phyloP scores from a whole-genome alignment of 2,113 vertebrate genomes.

The Strigops habroptila region DNA sequence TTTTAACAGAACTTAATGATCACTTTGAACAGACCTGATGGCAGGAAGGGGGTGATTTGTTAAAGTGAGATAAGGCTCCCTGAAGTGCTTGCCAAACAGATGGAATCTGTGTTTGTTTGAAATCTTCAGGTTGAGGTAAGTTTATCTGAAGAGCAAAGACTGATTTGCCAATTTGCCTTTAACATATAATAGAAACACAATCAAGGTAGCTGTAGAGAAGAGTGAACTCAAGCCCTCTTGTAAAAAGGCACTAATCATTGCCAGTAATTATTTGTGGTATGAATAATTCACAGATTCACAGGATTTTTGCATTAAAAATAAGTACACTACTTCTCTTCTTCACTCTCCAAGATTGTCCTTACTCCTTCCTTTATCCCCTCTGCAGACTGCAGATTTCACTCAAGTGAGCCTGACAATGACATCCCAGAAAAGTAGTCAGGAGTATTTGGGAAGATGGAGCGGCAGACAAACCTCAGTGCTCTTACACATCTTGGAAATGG shows the following conservation, averaged over 20 bases:
- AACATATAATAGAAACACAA: not conserved
- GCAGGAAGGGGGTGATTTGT: not conserved
- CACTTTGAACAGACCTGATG: not conserved
- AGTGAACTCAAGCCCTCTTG: not conserved
- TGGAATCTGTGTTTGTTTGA: not conserved
- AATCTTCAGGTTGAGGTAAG: not conserved
- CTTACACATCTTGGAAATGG: not conserved
- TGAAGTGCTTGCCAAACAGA: not conserved
- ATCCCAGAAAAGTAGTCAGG: not conserved
- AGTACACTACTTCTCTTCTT: not conserved
- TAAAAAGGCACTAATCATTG: not conserved
- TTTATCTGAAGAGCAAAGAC: not conserved
- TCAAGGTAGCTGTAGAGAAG: not conserved
- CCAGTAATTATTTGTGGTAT: not conserved
- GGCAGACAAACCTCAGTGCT: not conserved
- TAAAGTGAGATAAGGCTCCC: not conserved
- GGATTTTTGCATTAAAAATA: not conserved
- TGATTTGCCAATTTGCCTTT: not conserved
- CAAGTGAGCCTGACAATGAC: not conserved
- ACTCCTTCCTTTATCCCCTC: not conserved
- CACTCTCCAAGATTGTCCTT: not conserved
- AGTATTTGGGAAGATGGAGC: not conserved
- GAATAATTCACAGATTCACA: not conserved
- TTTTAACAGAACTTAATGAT: not conserved
- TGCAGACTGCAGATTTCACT: not conserved